Evolutionary conservation across 2,797 vertebrate genomes (phyloP).

Genomic region (Podarcis lilfordi): DNA sequence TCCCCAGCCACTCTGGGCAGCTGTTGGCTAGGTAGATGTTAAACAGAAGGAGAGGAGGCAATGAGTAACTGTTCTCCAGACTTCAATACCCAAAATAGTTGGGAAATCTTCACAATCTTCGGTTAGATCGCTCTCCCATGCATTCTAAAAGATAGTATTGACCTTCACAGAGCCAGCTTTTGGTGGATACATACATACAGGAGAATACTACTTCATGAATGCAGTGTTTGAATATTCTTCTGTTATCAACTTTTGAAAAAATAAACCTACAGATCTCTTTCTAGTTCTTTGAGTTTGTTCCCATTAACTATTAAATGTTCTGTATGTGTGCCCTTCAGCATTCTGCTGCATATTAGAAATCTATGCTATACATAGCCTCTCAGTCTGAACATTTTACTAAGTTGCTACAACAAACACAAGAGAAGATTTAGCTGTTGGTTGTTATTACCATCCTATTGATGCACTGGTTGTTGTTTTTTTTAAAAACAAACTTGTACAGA

Average conservation of each 20-base stretch:
- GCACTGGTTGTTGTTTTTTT: conserved; percentile 28
- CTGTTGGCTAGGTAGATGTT: not conserved
- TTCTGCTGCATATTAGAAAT: not conserved
- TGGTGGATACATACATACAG: not conserved
- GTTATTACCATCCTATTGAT: conserved; percentile 35
- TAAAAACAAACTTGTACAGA: conserved; percentile 69
- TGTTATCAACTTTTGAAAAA: not conserved
- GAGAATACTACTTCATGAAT: not conserved
- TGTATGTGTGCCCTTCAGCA: not conserved
- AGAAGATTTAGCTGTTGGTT: not conserved
- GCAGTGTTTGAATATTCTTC: not conserved
- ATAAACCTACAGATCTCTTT: not conserved
- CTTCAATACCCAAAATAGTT: not conserved
- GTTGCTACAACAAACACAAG: conserved; percentile 2
- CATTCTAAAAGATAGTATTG: not conserved
- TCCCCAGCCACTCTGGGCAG: no score
- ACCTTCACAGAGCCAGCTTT: not conserved
- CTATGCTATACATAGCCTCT: not conserved
- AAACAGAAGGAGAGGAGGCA: not conserved
- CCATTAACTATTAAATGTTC: not conserved
- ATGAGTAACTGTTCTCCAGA: not conserved
- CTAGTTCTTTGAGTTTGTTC: not conserved
- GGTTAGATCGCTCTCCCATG: not conserved
- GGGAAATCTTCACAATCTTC: not conserved
- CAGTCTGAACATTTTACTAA: not conserved